Base-by-base conservation (phyloP, 2,113 vertebrate genomes). In the Megaleporinus macrocephalus region DNA sequence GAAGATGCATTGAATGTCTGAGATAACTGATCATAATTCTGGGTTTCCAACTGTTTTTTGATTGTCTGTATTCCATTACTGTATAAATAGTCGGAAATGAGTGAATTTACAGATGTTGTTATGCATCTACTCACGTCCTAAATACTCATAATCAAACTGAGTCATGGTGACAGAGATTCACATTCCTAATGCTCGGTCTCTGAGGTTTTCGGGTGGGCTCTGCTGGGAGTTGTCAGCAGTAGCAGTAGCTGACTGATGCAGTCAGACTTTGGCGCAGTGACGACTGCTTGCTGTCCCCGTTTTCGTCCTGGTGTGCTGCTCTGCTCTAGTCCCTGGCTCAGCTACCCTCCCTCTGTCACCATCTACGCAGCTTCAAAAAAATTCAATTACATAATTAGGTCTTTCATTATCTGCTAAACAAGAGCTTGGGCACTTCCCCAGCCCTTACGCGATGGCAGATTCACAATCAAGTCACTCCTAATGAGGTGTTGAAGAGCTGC, bases 361-460 rank as follows among this genome's bases (percentile, higher is more conserved):
- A 30, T 87, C 80, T 77, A 80, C 80, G 88, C 82, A 53, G 82
- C 84, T 81, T 81, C 75, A 85, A 84, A 90, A n/a, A 77, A 91
- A 90, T 83, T 57, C 29, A 82, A 89, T 94, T 88, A 90, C 88
- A 83, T 92, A 92, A 92, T 91, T 89, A 86, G 83, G 80, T 88
- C 85, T 91, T 92, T 89, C 84, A 87, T 90, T 80, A 82, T 26
- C 78, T 47, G 10, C 66, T 84, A 79, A 87, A 83, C n/a, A 47
- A 80, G 86, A 84, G 75, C 44, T 22, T 9, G 79, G 29, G 71
- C 55, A 69, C 33, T 78, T 69, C 16, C 72, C 73, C 61, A 1
- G 53, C 70, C 71, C 36, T 41, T 11, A 49, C 70, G 44, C 15
- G 9, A 80, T 72, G 57, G 2, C 84, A 76, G 68, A 84, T 87